phyloP scores from a whole-genome alignment of 1,140 invertebrate genomes.

The Cyrtorhinus lividipennis region DNA sequence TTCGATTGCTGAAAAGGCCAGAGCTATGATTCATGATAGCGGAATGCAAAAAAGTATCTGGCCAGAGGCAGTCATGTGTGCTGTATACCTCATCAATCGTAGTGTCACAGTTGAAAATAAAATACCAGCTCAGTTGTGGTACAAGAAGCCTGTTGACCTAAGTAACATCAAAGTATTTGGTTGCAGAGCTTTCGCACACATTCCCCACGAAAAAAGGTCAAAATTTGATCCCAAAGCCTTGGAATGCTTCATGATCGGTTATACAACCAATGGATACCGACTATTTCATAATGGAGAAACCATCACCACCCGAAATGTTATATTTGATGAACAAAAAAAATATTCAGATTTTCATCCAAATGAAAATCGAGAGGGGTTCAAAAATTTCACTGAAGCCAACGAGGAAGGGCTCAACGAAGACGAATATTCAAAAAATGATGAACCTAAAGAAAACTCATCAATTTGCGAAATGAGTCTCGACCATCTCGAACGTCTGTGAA shows the following conservation, averaged over 20 bases:
- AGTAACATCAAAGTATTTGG: not conserved
- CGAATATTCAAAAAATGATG: too few species aligned
- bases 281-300: not conserved
- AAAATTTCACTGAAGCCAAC: too few species aligned
- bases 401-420: too few species aligned
- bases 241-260: not conserved
- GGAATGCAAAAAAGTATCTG: constrained; percentile 25
- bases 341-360: too few species aligned
- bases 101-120: constrained; percentile 14
- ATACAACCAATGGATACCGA: not conserved
- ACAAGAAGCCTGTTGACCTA: constrained; percentile 20
- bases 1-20: constrained; percentile 24
- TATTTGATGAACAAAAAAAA: not conserved
- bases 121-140: constrained; percentile 8
- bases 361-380: too few species aligned
- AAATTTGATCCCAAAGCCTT: not conserved
- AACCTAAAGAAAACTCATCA: too few species aligned
- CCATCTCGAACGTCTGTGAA: too few species aligned
- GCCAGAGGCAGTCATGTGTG: constrained; percentile 26
- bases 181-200: not conserved
- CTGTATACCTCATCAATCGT: constrained; percentile 16
- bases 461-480: too few species aligned
- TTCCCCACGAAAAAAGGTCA: not conserved
- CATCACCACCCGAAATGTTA: not conserved
- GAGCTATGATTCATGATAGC: constrained; percentile 26